Evolutionary conservation across 2,888 invertebrate species (phyloP).

Genomic region (Gisinianus flammeolus): DNA sequence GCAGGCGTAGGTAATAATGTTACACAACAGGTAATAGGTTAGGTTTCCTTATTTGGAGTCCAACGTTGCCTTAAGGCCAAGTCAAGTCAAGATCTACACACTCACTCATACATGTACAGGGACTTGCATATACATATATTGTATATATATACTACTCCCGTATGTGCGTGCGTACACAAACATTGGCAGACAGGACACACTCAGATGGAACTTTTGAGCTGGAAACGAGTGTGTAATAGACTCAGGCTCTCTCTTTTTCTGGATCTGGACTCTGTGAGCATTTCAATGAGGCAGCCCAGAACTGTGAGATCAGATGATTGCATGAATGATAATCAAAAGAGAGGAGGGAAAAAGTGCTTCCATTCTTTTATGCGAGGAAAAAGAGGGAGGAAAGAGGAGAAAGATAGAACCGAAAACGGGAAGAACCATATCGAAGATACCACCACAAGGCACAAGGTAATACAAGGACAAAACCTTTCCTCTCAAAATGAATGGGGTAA

Average conservation of each 20-base stretch:
- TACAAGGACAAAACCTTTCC: conserved; percentile 8
- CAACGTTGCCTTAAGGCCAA: conserved; percentile 16
- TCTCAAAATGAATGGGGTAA: conserved; percentile 43
- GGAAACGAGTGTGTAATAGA: no score
- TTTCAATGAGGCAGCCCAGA: conserved; percentile 38
- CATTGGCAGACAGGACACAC: neutral
- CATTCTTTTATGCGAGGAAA: neutral
- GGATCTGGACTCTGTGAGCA: conserved; percentile 23
- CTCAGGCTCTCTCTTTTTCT: neutral
- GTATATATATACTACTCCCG: no score
- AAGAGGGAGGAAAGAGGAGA: neutral
- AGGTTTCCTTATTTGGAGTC: conserved; percentile 22
- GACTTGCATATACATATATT: no score
- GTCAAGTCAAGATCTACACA: neutral
- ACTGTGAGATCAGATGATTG: conserved; percentile 19
- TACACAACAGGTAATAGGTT: conserved; percentile 34
- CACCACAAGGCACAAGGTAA: conserved; percentile 17
- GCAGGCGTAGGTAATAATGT: conserved; percentile 29
- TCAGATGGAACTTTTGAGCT: neutral
- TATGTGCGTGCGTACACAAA: neutral
- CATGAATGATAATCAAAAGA: conserved; percentile 40
- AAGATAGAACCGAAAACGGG: neutral
- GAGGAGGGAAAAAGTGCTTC: neutral
- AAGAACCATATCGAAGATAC: neutral
- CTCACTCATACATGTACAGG: conserved; percentile 1